Evolutionary conservation across 2,113 vertebrate genomes (phyloP), one percentile per base, ranked within the genome.

Genomic region (Hypomesus transpacificus): DNA sequence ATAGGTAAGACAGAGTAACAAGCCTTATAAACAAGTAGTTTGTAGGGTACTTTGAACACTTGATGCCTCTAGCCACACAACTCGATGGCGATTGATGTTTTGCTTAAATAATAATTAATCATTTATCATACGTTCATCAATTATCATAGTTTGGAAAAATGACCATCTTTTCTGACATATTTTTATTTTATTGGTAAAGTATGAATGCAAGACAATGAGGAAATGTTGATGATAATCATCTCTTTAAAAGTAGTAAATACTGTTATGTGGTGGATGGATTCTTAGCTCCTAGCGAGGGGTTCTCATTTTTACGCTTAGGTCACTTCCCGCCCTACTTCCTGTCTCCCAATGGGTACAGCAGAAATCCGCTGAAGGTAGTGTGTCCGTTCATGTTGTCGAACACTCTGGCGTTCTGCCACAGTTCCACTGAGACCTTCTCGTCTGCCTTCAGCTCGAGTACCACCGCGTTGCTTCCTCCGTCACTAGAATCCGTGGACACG

Each of bases 291-390:
- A 46, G 39, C 39, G 39, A 11, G 9, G 2, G 9, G 39, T 46
- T 46, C 39, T 13, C 9, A 9, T 46, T 46, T 46, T 46, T 46
- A 46, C 39, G 39, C 7, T 11, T 1, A 46, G 39, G 9, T 46
- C 7, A 46, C 9, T 46, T 46, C 9, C 39, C 1, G 7, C 13
- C 7, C 9, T 46, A 9, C 8, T 11, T 11, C 3, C 7, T 66
- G 6, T 20, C 16, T 70, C 78, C 72, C 1, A 8, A 20, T 4
- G 72, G 57, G 46, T 79, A 80, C 22, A 83, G 39, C 51, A 84
- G 75, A 17, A 80, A 85, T 14, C 82, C 77, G 18, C 71, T 82
- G 68, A 83, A 84, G 24, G 81, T 83, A 0, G 72, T 86, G 72
- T 82, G 80, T 56, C 75, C 76, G 9, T 86, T 87, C 39, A 68